phyloP scores from a whole-genome alignment of 2,888 invertebrate species.

The Drosophila mayaguana region DNA sequence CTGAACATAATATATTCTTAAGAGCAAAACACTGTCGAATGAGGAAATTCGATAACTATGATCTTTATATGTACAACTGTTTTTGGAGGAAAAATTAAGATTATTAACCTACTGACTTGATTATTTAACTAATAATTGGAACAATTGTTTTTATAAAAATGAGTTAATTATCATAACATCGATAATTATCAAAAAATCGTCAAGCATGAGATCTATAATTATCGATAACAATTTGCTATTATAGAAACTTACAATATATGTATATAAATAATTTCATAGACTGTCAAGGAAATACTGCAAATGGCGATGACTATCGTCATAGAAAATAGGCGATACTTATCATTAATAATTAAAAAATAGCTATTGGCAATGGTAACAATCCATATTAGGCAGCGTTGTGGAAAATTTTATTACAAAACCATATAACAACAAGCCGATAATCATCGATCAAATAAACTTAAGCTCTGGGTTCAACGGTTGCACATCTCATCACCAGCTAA shows the following conservation, averaged over 20 bases:
- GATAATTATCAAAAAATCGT: neutral
- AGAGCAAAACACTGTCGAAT: neutral
- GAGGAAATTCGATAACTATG: neutral
- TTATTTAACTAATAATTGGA: neutral
- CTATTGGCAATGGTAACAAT: neutral
- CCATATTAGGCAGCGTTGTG: neutral
- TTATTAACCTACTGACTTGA: neutral
- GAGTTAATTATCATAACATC: neutral
- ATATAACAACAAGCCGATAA: neutral
- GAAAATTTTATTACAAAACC: neutral
- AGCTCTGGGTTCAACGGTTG: constrained; percentile 5
- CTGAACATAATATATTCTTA: constrained; percentile 16
- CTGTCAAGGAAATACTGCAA: neutral
- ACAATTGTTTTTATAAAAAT: fast-evolving
- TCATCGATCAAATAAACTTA: constrained; percentile 16
- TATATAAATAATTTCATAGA: neutral
- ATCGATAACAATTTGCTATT: neutral
- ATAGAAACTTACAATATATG: no score
- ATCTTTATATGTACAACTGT: neutral
- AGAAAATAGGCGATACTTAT: neutral
- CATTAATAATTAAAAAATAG: no score
- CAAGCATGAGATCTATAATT: neutral
- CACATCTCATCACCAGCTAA: constrained; percentile 17
- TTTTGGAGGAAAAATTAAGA: neutral
- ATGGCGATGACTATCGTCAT: neutral